Evolutionary conservation across 2,113 vertebrate genomes (phyloP), one percentile per base, ranked within the genome.

Genomic region (Malurus cyaneus): DNA sequence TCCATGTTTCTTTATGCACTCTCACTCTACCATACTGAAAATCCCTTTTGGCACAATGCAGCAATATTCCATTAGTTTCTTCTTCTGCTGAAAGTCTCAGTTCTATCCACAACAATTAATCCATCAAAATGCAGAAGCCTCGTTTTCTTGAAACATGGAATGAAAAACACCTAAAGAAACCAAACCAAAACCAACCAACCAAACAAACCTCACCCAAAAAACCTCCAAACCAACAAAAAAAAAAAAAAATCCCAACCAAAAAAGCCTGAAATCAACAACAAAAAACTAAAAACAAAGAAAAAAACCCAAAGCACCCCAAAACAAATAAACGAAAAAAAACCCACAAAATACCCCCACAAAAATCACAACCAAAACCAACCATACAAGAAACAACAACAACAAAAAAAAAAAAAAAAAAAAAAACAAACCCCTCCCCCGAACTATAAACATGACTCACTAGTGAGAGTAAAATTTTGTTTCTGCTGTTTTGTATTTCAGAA

Each of bases 161-260:
- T 46, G 3, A 3, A 56, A 53, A 72, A 26, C 12, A 34, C 29
- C 44, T 77, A 4, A 34, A 71, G 70, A 82, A 15, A 1, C 5
- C 31, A 9, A 11, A 59, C 7, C 25, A 70, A 42, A 42, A 52
- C 39, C 21, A 20, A 47, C 23, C 21, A 42, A 42, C 5, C 42
- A 42, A 42, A 42, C 42, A 42, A 42, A 42, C 34, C 5, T 9
- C 36, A 8, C 36, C 36, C 8, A 42, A 42, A 82, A 59, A 49
- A 6, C 0, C 9, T 0, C 7, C 7, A 32, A 39, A 39, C 8
- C 36, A 39, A 39, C 36, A 8, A 9, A 39, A 39, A 39, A 36
- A 36, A 36, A 36, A 36, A 36, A 36, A 36, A 36, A 36, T 36
- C 36, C 8, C 36, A 39, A 39, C 36, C 36, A 9, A 39, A 39